phyloP scores from a whole-genome alignment of 2,888 invertebrate species.

The Hirtodrosophila trivittata region DNA sequence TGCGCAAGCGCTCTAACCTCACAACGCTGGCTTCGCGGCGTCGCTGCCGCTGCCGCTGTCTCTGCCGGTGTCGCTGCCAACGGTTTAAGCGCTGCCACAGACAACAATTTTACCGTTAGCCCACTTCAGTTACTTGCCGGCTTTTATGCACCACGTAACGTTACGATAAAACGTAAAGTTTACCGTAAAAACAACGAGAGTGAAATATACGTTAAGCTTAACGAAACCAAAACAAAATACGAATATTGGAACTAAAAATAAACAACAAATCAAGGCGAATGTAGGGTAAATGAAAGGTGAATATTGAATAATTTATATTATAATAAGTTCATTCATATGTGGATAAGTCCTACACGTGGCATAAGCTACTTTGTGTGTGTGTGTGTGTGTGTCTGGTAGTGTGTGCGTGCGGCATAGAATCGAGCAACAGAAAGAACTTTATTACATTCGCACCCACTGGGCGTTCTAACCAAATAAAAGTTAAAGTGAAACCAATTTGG shows the following conservation, averaged over 20 bases:
- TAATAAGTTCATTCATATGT: constrained; percentile 17
- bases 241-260: constrained; percentile 11
- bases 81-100: not conserved
- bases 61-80: constrained; percentile 2
- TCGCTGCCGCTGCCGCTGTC: constrained; percentile 11
- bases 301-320: constrained; percentile 36
- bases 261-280: constrained; percentile 20
- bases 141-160: constrained; percentile 27
- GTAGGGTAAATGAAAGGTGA: constrained; percentile 24
- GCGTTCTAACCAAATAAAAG: constrained; percentile 27
- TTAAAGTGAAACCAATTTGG: constrained; percentile 57
- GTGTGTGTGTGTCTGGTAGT: constrained; percentile 9
- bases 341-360: constrained; percentile 35
- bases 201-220: constrained; percentile 6
- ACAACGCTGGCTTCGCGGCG: too few relatives aligned
- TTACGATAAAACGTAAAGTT: constrained; percentile 3
- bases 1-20: constrained; percentile 48
- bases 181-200: constrained; percentile 10
- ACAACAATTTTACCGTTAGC: constrained; percentile 14
- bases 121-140: constrained; percentile 47
- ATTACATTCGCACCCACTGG: constrained; percentile 40
- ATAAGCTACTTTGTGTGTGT: not conserved
- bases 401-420: constrained; percentile 42
- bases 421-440: constrained; percentile 39
- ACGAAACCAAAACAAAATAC: constrained; percentile 1